Percentiles rank a stretch among this genome's conserved stretches.
Conservation (phyloP, 2,113 vertebrate genomes). For the Brachyhypopomus occidentalis region DNA sequence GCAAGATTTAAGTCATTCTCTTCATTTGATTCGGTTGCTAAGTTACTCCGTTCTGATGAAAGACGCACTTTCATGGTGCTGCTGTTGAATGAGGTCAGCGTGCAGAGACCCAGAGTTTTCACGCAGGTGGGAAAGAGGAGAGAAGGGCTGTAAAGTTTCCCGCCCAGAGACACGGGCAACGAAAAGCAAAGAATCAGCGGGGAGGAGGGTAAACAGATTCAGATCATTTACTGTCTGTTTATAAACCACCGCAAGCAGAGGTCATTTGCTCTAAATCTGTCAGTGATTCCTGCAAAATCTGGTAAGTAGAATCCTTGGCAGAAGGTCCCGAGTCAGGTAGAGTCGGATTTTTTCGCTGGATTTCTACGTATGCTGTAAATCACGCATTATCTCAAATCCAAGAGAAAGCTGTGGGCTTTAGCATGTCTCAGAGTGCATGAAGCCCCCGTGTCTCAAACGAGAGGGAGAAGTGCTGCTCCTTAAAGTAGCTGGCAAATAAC, state of each 20-base stretch:
- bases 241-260: constrained; percentile 27
- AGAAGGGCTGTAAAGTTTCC: constrained; percentile 33
- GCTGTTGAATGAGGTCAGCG: constrained; percentile 5
- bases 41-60: constrained; percentile 18
- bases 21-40: constrained; percentile 3
- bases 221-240: constrained; percentile 38
- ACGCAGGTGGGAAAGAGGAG: constrained; percentile 11
- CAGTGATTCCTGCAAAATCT: constrained; percentile 21
- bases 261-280: constrained; percentile 36
- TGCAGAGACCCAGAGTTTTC: neutral
- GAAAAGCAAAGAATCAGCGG: neutral
- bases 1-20: neutral
- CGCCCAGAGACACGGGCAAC: constrained; percentile 7
- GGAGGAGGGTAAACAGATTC: constrained; percentile 24
- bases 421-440: constrained; percentile 47
- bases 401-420: constrained; percentile 54
- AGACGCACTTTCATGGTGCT: constrained; percentile 20
- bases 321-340: constrained; percentile 23
- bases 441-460: constrained; percentile 60
- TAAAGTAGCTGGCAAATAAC: constrained; percentile 61
- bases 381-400: constrained; percentile 48
- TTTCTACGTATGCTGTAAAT: constrained; percentile 50
- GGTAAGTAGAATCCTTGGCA: constrained; percentile 16
- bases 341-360: constrained; percentile 32
- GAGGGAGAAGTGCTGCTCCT: constrained; percentile 55